Evolutionary conservation across 92 coral and sea anemone genomes (phyloP), one percentile per base, ranked within the genome.

Genomic region (Hydrozoanthus gracilis): DNA sequence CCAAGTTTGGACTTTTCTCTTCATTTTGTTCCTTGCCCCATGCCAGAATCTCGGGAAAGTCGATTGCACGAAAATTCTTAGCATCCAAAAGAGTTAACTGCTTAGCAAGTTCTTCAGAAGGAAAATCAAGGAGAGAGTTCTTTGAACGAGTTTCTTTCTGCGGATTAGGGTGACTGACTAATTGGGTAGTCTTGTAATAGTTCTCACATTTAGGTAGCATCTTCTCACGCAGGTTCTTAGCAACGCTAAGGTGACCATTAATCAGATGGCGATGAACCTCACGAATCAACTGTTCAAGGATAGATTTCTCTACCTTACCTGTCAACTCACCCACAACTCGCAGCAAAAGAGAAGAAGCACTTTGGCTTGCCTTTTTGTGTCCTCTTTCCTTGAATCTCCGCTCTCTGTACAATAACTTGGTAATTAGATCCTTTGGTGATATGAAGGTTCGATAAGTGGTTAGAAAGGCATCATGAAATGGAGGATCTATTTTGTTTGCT

Each of bases 21-120:
- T 97, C 99, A 74, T 96, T 97, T 82, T 97, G 99, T 39, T 95
- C 99, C 56, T 97, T 97, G 2, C 99, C 99, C 99, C 99, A 97
- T 4, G 99, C 89, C 64, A 97, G 88, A 73, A 97, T 95, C 88
- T 97, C 99, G 4, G 99, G 99, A 79, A 97, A 95, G 86, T 97
- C 99, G 62, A 97, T 93, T 65, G 95, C 90, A 65, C 91, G 88
- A 85, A 93, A 97, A 73, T 97, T 95, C 89, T 87, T 92, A 12
- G 98, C 98, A 90, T 97, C 99, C 69, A 95, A 91, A 80, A 97
- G 80, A 14, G 99, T 95, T 15, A 97, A 88, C 67, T 95, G 97
- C 72, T 95, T 92, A 4, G 99, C 99, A 65, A 97, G 62, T 39
- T 95, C 94, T 82, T 93, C 91, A 3, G 98, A 93, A 65, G 93